Percentiles rank a stretch among this genome's conserved stretches.
phyloP scores from a whole-genome alignment of 1,140 invertebrate species.

The Micrasema longulum region DNA sequence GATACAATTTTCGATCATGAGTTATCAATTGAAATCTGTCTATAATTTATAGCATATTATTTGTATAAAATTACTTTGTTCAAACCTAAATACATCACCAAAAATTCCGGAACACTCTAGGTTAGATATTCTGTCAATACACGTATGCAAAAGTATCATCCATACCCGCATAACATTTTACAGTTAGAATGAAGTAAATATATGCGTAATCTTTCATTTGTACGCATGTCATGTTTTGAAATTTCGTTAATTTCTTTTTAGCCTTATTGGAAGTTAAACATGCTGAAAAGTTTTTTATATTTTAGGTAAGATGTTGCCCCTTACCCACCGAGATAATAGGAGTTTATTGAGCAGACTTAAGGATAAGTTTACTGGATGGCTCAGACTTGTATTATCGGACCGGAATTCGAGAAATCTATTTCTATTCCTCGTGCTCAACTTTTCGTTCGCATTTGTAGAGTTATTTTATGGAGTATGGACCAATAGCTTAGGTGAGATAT shows the following conservation, averaged over 20 bases:
- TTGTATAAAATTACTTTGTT: neutral
- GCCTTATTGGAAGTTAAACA: neutral
- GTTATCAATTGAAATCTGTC: neutral
- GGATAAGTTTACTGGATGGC: slow-evolving; percentile 80
- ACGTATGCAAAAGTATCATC: slow-evolving; percentile 47
- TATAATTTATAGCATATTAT: slow-evolving; percentile 31
- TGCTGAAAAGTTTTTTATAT: slow-evolving; percentile 6
- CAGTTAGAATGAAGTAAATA: slow-evolving; percentile 4
- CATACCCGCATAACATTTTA: slow-evolving; percentile 25
- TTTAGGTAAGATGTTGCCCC: slow-evolving; percentile 75
- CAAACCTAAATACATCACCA: slow-evolving; percentile 19
- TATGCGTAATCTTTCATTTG: neutral
- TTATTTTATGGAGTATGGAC: slow-evolving; percentile 95
- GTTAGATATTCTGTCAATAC: slow-evolving; percentile 48
- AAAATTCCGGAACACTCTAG: slow-evolving; percentile 30
- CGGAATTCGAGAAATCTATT: slow-evolving; percentile 94
- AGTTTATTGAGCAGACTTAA: slow-evolving; percentile 73
- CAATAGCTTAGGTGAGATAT: slow-evolving; percentile 86
- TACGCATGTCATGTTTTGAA: neutral
- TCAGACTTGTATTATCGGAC: slow-evolving; percentile 93
- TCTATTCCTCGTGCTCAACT: slow-evolving; percentile 92
- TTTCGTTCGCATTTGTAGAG: slow-evolving; percentile 97
- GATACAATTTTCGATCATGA: slow-evolving; percentile 34
- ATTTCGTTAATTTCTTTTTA: neutral
- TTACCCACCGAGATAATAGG: slow-evolving; percentile 81